Base-by-base conservation (phyloP, 2,797 vertebrate genomes). In the Amniataba percoides region DNA sequence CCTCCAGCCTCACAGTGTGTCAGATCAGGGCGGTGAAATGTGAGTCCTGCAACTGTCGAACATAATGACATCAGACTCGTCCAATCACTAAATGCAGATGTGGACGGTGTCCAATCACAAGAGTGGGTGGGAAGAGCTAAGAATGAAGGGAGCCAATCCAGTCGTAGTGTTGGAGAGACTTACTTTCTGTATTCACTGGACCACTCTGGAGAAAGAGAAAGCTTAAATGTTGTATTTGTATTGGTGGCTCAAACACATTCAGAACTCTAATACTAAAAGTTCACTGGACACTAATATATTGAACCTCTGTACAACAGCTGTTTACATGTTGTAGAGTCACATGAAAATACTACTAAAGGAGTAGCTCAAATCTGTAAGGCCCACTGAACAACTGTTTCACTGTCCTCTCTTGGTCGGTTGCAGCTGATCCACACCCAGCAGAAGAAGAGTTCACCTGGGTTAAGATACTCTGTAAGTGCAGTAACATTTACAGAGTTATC, bases 71-170 rank as follows among this genome's bases (percentile, higher is more conserved):
- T 34, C 34, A 1, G 2, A 25, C 23, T 40, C 9, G 0, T 19
- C 49, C 67, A 71, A 58, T 64, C 19, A 42, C 34, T 7, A 18
- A 23, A 40, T 1, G 2, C 19, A 27, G 16, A 60, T 55, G 69
- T 55, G 42, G 48, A 67, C 0, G 5, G 11, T 19, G 27, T 61
- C 60, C 67, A 65, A 77, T 64, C 53, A 71, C 1, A 21, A 9
- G 13, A 34, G 51, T 57, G 9, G 2, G 25, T 21, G 46, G 45
- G 25, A 57, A 14, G 39, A 0, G 11, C 36, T 39, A 16, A 27
- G 21, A 23, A 8, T 8, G 13, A 2, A 64, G 21, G 14, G 19
- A 72, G 19, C 69, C 39, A 61, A 56, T 67, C 40, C 21, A 21
- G 15, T 56, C 14, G n/a, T 15, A 34, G 52, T 16, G 1, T n/a